Base-by-base conservation (phyloP, 2,797 vertebrate genomes). In the Iguana delicatissima region DNA sequence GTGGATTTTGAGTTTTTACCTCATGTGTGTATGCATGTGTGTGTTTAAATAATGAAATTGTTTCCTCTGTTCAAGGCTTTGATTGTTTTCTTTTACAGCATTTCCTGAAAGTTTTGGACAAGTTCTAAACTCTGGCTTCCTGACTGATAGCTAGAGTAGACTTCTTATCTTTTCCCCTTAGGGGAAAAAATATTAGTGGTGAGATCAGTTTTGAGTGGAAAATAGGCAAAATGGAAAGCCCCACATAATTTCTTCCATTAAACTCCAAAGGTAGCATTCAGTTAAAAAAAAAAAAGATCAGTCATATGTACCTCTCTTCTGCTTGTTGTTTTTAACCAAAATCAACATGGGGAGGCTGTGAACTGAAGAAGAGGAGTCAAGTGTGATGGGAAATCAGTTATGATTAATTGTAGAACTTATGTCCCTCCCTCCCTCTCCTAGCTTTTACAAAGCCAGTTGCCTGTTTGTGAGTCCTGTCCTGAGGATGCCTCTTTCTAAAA, bases 81-180 rank as follows among this genome's bases (percentile, higher is more conserved):
- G 16, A 87, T 88, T 32, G 42, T 20, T 88, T 82, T 82, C 62
- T 0, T 0, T 4, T 0, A 1, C 67, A 22, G 86, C n/a, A 0
- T 87, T 95, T 91, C 80, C 92, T 7, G 9, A 77, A 52, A 4
- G 81, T 46, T 10, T 3, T 92, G 52, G 81, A 85, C 89, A 35
- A 0, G 57, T 82, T 55, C 87, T 80, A 2, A 29, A 50, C 64
- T 89, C 0, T 0, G 0, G 4, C 32, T 89, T 79, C 88, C 74
- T 80, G 90, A 12, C 8, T 29, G 83, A 18, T n/a, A 81, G 42
- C 77, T 52, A 69, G 10, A 8, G 6, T 29, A 38, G 29, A n/a
- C 62, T 24, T n/a, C 22, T 35, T 90, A 80, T 59, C 50, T 24
- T 80, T 90, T 80, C 50, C 84, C 14, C 14, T 80, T 57, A 62